A percentile compares a stretch with the other conserved stretches of the same genome.
These are phyloP conservation scores for Myotis vivesi DNA, from an alignment of 2,797 vertebrate species.

Conservation along the genomic window DNA sequence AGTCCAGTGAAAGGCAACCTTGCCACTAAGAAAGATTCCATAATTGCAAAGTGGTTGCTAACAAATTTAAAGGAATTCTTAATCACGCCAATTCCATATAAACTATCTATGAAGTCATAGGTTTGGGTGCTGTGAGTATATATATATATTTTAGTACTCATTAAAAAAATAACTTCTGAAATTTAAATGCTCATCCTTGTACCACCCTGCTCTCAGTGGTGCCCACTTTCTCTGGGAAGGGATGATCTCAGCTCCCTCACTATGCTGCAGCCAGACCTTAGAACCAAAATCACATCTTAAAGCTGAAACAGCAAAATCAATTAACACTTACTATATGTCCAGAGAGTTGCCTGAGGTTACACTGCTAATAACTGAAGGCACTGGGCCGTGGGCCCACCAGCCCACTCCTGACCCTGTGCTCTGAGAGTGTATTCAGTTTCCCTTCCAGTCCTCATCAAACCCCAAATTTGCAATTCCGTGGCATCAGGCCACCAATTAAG, in stretches of 20 bases:
- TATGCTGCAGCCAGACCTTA: neutral
- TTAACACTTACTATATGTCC: neutral
- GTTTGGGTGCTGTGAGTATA: neutral
- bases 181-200: neutral
- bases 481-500: neutral
- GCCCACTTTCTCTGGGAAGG: neutral
- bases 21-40: neutral
- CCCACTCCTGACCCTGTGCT: neutral
- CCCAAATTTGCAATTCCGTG: neutral
- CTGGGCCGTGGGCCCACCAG: neutral
- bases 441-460: neutral
- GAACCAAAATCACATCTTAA: neutral
- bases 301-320: neutral
- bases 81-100: neutral
- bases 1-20: neutral
- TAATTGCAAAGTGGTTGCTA: neutral
- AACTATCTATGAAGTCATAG: neutral
- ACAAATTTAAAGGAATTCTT: neutral
- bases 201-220: fast-evolving
- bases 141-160: neutral
- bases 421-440: neutral
- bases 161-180: neutral
- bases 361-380: neutral
- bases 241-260: neutral
- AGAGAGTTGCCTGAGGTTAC: neutral